These are phyloP conservation scores for Peromyscus aztecus DNA, from an alignment of 2,797 vertebrate species.

Conservation along the genomic window DNA sequence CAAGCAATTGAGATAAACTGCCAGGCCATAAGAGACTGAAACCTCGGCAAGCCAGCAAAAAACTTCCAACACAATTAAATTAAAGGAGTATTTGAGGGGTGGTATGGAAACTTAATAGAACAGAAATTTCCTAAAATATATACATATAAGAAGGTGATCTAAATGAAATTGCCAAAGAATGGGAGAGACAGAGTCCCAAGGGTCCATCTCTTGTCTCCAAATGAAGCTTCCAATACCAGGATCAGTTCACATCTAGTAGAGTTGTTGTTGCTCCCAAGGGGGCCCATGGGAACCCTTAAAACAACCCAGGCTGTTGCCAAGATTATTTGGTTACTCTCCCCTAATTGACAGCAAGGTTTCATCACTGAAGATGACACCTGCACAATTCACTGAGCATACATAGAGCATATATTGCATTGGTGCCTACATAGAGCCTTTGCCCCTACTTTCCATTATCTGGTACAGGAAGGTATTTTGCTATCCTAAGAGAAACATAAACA, in stretches of 20 bases:
- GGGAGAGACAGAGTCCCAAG: background rate
- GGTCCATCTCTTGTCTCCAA: background rate
- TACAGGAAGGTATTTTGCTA: background rate
- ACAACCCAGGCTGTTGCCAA: background rate
- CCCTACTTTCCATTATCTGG: background rate
- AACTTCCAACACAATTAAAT: too few relatives aligned
- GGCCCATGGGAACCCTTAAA: background rate
- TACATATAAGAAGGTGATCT: too few relatives aligned
- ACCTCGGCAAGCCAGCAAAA: too few relatives aligned
- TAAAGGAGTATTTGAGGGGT: too few relatives aligned
- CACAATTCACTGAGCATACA: background rate
- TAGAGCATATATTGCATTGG: background rate
- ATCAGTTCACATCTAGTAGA: too few relatives aligned
- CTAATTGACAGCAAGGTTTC: background rate
- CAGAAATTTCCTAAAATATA: too few relatives aligned
- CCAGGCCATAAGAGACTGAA: too few relatives aligned
- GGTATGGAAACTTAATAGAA: too few relatives aligned
- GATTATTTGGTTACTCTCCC: background rate
- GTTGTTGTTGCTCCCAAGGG: background rate
- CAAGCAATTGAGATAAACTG: background rate
- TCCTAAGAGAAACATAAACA: background rate
- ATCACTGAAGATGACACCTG: background rate
- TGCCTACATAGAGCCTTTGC: background rate
- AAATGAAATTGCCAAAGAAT: background rate
- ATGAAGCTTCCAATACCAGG: background rate